A percentile compares a stretch with the other conserved stretches of the same genome.
Evolutionary conservation across 2,113 vertebrate species (phyloP).

Genomic region (Nyctereutes procyonoides): DNA sequence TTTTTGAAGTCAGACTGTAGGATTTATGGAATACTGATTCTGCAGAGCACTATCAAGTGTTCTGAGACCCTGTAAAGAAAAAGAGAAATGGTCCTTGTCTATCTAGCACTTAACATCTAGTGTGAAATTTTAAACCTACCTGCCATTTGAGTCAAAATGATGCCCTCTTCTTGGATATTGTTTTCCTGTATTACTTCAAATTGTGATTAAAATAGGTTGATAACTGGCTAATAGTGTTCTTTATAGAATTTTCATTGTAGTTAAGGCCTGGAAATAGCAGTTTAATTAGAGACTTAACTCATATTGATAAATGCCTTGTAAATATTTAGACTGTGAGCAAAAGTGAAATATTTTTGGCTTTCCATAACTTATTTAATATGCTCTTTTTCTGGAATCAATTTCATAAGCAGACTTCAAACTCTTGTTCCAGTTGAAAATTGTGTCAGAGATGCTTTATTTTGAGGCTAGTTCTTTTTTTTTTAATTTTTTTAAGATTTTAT

Average conservation of each 20-base stretch:
- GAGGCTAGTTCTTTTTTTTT: neutral
- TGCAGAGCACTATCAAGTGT: neutral
- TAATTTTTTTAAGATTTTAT: too few species aligned
- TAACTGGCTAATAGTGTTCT: conserved; percentile 75
- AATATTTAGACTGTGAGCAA: conserved; percentile 72
- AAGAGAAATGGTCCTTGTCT: neutral
- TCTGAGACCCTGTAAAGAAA: neutral
- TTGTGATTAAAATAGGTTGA: conserved; percentile 73
- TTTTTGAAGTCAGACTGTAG: conserved; percentile 23
- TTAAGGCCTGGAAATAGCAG: conserved; percentile 72
- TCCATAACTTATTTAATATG: conserved; percentile 59
- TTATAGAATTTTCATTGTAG: conserved; percentile 76
- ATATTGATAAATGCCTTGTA: conserved; percentile 76
- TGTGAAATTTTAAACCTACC: conserved; percentile 21
- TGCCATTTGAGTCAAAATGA: conserved; percentile 48
- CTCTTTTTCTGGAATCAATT: conserved; percentile 35
- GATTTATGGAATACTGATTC: conserved; percentile 27
- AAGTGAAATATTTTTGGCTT: conserved; percentile 69
- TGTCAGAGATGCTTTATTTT: neutral
- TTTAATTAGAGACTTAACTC: conserved; percentile 79
- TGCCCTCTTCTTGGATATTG: conserved; percentile 43
- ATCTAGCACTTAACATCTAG: neutral
- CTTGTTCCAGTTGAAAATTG: neutral
- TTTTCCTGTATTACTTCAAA: conserved; percentile 76
- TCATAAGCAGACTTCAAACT: neutral